Conservation (phyloP, 2,113 vertebrate genomes). For the Epinephelus moara region DNA sequence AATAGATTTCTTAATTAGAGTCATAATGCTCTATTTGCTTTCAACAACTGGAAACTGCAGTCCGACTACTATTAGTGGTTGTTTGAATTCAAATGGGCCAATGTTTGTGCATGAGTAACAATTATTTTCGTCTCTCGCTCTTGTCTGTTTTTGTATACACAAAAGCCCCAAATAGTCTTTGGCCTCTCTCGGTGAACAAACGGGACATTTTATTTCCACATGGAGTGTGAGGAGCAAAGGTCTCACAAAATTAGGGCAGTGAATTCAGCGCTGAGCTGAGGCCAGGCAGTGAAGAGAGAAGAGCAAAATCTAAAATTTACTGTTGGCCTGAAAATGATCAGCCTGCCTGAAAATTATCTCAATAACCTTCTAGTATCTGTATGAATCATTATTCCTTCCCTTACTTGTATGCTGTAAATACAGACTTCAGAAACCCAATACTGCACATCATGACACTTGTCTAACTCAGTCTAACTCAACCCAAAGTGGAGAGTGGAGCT, state of each 20-base stretch:
- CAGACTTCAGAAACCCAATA: constrained; percentile 20
- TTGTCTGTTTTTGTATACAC: constrained; percentile 25
- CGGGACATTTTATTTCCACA: constrained; percentile 56
- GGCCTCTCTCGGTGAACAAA: constrained; percentile 47
- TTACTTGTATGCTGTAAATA: constrained; percentile 19
- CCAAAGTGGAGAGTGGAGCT: constrained; percentile 18
- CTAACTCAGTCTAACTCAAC: constrained; percentile 29
- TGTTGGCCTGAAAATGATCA: constrained; percentile 29
- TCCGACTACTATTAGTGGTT: constrained; percentile 6
- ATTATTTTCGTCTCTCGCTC: constrained; percentile 3
- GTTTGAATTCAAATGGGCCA: constrained; percentile 32
- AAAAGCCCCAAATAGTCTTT: constrained; percentile 36
- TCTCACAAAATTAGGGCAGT: constrained; percentile 70
- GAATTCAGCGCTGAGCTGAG: constrained; percentile 44
- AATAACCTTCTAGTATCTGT: neutral
- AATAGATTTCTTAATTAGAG: constrained; percentile 14
- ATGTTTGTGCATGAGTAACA: constrained; percentile 13
- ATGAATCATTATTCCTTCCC: neutral
- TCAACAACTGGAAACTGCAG: constrained; percentile 17
- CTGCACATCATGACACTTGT: neutral
- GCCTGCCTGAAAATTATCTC: neutral
- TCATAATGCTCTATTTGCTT: neutral
- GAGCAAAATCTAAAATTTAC: constrained; percentile 13
- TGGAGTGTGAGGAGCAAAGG: constrained; percentile 57
- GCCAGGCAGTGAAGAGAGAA: constrained; percentile 26